Evolutionary conservation across 1,140 invertebrate genomes (phyloP).

Genomic region (Hesperophylax magnus): DNA sequence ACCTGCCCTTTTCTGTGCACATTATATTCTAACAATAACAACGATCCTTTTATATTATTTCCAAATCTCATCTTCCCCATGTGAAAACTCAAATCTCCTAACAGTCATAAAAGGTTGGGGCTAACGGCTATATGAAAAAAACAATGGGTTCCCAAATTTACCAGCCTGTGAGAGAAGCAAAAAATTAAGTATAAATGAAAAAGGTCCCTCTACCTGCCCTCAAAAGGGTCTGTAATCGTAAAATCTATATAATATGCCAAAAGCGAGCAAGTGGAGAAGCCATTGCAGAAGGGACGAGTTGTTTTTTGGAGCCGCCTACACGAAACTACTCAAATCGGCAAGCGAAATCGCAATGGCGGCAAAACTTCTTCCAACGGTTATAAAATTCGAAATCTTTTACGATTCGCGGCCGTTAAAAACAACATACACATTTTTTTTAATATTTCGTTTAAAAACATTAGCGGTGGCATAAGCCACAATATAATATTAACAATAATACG

Average conservation of each 20-base stretch:
- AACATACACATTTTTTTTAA: neutral
- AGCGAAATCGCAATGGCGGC: neutral
- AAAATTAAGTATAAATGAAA: neutral
- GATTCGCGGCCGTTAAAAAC: neutral
- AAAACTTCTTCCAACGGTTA: constrained; percentile 17
- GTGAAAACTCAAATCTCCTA: neutral
- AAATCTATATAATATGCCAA: neutral
- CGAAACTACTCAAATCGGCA: constrained; percentile 14
- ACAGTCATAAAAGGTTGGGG: neutral
- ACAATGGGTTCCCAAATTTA: neutral
- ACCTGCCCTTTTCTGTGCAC: constrained; percentile 6
- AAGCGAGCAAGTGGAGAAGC: constrained; percentile 1
- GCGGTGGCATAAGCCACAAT: too few relatives aligned
- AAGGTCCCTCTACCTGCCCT: constrained; percentile 20
- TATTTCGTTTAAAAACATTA: too few relatives aligned
- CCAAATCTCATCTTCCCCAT: constrained; percentile 23
- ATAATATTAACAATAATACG: too few relatives aligned
- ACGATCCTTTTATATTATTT: constrained; percentile 7
- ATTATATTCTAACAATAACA: constrained; percentile 16
- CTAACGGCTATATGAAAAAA: neutral
- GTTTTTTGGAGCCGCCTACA: constrained; percentile 31
- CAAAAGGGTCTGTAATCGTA: neutral
- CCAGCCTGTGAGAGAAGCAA: neutral
- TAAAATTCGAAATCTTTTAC: constrained; percentile 22
- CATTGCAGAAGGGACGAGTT: neutral